Base-by-base conservation (phyloP, 2,888 invertebrate genomes). In the Drosophila acutilabella region DNA sequence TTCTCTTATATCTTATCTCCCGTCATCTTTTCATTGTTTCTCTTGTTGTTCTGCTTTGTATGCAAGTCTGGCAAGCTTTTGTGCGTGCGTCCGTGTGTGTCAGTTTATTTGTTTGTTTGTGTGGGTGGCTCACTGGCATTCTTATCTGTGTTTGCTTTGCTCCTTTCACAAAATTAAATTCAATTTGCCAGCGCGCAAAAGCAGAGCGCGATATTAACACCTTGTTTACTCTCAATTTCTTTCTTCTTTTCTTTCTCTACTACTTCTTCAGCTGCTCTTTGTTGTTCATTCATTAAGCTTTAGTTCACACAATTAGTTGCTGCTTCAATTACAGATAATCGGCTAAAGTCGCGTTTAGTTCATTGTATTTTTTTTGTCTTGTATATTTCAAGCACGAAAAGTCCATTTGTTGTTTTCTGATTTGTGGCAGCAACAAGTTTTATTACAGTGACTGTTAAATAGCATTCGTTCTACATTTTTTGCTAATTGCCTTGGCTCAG, bases 151-250 rank as follows among this genome's bases (percentile, higher is more conserved):
- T 58, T 57, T 74, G 57, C 45, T 65, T 60, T 71, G 51, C 50
- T 51, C 40, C 64, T 72, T 60, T 64, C 64, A 64, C 47, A 60
- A 71, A 66, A 65, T 73, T 70, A 64, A 79, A 81, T 79, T 84
- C 71, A 86, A 86, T 88, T 84, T 71, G 74, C 83, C 41, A 20
- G n/a, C 52, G 47, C 59, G 54, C 62, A 70, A 71, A 77, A 70
- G 71, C 66, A 66, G 53, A 64, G 64, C 66, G 74, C 64, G 60
- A 79, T 77, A 85, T 82, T 74, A 88, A 86, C 83, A 88, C 83
- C 74, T 86, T 83, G 87, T 86, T 88, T 83, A 74, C 83, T 73
- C 64, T 74, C 57, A 56, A 53, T 66, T 50, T 44, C 41, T 41
- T 59, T 47, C 58, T 56, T 36, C 48, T 38, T 52, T 8, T 47